Base-by-base conservation (phyloP, 2,888 invertebrate genomes). In the Agrotis puta region DNA sequence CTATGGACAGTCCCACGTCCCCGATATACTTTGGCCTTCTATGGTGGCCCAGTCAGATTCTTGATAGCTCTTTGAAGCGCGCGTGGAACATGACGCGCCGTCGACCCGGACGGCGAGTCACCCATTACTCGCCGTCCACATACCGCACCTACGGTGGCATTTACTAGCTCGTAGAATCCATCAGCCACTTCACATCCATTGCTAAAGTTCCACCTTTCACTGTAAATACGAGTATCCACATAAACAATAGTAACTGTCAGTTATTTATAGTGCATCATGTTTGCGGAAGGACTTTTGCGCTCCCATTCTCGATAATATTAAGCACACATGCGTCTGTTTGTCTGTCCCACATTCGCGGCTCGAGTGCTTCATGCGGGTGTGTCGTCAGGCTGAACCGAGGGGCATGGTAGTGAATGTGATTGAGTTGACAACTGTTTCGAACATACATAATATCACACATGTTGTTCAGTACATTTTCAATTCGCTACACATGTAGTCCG, bases 241-340 rank as follows among this genome's bases (percentile, higher is more conserved):
- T 54, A 51, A 65, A 56, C 18, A 65, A 64, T 66, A 66, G 50
- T 71, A 57, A 72, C 16, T 1, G 11, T 4, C 43, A 48, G 48
- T 78, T 82, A 78, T 79, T 79, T 81, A 79, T 81, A 67, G 78
- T 62, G 43, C 45, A 67, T 57, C 33, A 39, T 77, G 79, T 79
- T 79, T 81, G 66, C 72, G 4, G 16, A 6, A 47, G 20, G 64
- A 54, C 77, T 58, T 59, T 59, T 77, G 54, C 71, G 53, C 61
- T 50, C 66, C 56, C 61, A 67, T 64, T 64, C 62, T n/a, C 64
- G 64, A 67, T 78, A 79, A 67, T 78, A 82, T 64, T 64, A 78
- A 54, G 66, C 54, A 79, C 67, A 82, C 82, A 47, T 18, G 13
- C 48, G 27, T 72, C 43, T 72, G 73, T 79, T 82, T 79, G 82